Percentiles rank a stretch among this genome's conserved stretches.
These are phyloP conservation scores for Conchocele bisecta DNA, from an alignment of 2,888 invertebrate species.

Conservation along the genomic window DNA sequence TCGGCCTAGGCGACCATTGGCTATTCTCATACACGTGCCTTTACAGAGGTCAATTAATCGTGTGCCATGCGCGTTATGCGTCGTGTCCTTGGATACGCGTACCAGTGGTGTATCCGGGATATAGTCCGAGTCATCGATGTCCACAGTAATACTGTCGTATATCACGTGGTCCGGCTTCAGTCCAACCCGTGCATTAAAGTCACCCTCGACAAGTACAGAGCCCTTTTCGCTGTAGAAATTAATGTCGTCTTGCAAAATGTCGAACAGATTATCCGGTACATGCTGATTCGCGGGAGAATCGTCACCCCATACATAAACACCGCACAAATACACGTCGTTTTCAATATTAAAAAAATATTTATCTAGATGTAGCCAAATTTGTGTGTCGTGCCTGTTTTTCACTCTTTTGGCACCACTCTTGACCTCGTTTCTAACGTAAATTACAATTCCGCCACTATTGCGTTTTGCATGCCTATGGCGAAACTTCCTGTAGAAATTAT, in stretches of 20 bases:
- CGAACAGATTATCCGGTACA: constrained; percentile 25
- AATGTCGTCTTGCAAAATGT: constrained; percentile 29
- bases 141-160: not conserved
- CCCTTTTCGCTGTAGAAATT: not conserved
- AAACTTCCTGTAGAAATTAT: constrained; percentile 33
- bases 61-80: not conserved
- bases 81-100: not conserved
- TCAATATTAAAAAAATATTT: constrained; percentile 20
- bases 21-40: too few species aligned
- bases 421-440: constrained; percentile 19
- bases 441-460: constrained; percentile 29
- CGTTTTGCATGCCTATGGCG: constrained; percentile 22
- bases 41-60: constrained; percentile 7
- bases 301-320: constrained; percentile 36
- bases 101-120: constrained; percentile 9
- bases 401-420: constrained; percentile 26
- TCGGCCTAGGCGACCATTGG: too few species aligned
- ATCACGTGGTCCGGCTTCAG: not conserved
- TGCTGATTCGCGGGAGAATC: constrained; percentile 31
- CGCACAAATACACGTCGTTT: constrained; percentile 33
- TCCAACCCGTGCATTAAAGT: constrained; percentile 15
- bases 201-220: constrained; percentile 2
- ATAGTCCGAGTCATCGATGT: constrained; percentile 2
- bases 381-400: constrained; percentile 22
- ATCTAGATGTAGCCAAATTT: constrained; percentile 38